These are phyloP conservation scores for Leptinotarsa undecemlineata DNA, from an alignment of 1,140 invertebrate species.

Conservation along the genomic window DNA sequence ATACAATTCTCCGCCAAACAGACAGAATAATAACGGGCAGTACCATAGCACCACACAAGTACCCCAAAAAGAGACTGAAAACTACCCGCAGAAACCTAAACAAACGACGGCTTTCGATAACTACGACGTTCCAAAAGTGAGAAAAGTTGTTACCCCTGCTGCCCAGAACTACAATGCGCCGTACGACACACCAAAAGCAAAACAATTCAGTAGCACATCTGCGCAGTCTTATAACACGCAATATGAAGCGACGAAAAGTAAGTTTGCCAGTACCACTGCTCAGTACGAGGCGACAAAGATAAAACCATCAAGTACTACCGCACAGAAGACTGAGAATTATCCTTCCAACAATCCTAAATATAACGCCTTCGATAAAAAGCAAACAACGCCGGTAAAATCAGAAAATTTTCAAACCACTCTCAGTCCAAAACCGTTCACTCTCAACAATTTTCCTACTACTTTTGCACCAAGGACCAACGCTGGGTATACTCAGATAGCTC, in stretches of 20 bases:
- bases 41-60: slow-evolving; percentile 55
- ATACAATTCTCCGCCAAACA: slow-evolving; percentile 36
- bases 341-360: slow-evolving; percentile 42
- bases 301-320: slow-evolving; percentile 26
- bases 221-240: slow-evolving; percentile 29
- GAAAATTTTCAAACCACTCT: slow-evolving; percentile 49
- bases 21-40: slow-evolving; percentile 53
- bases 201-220: slow-evolving; percentile 15
- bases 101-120: slow-evolving; percentile 22
- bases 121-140: slow-evolving; percentile 39
- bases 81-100: slow-evolving; percentile 41
- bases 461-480: slow-evolving; percentile 49
- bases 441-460: slow-evolving; percentile 44
- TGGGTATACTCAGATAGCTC: slow-evolving; percentile 44
- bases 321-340: slow-evolving; percentile 37
- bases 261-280: background rate
- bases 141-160: background rate
- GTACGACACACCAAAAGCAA: slow-evolving; percentile 39
- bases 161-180: slow-evolving; percentile 30
- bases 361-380: slow-evolving; percentile 39
- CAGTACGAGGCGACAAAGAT: slow-evolving; percentile 40
- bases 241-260: slow-evolving; percentile 18
- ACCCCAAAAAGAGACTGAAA: slow-evolving; percentile 42
- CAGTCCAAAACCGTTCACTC: slow-evolving; percentile 45
- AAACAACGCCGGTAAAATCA: slow-evolving; percentile 36